A percentile compares a stretch with the other conserved stretches of the same genome.
These are phyloP conservation scores for Otis tarda DNA, from an alignment of 2,113 vertebrate species.

Conservation along the genomic window DNA sequence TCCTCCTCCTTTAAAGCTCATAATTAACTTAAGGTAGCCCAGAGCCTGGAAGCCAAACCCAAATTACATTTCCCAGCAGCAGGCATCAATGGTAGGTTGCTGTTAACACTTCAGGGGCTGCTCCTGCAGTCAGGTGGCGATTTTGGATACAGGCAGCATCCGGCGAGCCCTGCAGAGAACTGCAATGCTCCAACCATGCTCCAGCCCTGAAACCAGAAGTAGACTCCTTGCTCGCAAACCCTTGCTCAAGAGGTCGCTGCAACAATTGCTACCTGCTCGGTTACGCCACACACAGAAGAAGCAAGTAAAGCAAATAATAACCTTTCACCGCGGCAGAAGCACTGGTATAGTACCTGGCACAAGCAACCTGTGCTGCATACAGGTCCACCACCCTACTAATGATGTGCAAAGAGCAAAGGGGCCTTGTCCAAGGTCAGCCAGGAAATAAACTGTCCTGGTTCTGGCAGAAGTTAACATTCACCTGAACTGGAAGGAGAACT, in stretches of 20 bases:
- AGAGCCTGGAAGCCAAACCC: background rate
- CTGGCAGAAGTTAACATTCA: too few species aligned
- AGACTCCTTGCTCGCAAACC: background rate
- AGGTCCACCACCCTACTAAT: background rate
- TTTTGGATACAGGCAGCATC: background rate
- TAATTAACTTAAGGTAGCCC: constrained; percentile 35
- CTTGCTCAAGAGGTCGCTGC: accelerated
- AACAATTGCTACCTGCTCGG: background rate
- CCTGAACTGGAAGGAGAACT: too few species aligned
- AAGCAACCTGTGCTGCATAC: accelerated
- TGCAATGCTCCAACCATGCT: background rate
- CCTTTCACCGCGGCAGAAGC: background rate
- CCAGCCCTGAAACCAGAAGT: background rate
- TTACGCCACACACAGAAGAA: background rate
- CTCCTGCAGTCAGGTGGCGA: accelerated
- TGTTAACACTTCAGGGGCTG: background rate
- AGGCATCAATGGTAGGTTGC: background rate
- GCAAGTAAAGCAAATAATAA: background rate
- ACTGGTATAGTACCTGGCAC: background rate
- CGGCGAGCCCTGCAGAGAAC: background rate
- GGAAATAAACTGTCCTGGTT: background rate
- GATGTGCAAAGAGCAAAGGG: background rate
- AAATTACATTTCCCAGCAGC: constrained; percentile 37
- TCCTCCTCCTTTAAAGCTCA: background rate
- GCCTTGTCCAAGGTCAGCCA: background rate